These are phyloP conservation scores for Plecotus auritus DNA, from an alignment of 2,113 vertebrate genomes.

Conservation along the genomic window DNA sequence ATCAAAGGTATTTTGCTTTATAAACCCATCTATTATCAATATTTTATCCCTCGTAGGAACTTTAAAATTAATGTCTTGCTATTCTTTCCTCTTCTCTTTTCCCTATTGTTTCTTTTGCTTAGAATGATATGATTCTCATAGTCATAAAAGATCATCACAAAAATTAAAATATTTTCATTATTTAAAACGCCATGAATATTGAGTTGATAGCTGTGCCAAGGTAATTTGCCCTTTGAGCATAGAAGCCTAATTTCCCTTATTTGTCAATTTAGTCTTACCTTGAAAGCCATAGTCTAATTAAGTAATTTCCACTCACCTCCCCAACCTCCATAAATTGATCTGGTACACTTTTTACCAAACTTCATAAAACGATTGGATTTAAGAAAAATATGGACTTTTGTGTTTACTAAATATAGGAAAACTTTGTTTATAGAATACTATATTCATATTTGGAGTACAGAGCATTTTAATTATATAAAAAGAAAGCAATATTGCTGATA, in stretches of 20 bases:
- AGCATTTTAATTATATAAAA: not conserved
- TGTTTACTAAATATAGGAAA: not conserved
- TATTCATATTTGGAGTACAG: not conserved
- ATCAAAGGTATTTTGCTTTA: constrained; percentile 32
- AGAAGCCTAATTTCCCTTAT: not conserved
- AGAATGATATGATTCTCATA: not conserved
- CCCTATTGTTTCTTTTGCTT: not conserved
- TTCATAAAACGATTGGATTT: constrained; percentile 5
- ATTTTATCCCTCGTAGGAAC: not conserved
- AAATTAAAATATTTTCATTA: not conserved
- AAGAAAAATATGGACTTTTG: constrained; percentile 2
- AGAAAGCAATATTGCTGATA: not conserved
- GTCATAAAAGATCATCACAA: not conserved
- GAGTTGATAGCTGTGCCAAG: not conserved
- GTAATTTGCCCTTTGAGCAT: not conserved
- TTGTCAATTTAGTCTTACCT: not conserved
- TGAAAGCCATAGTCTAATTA: not conserved
- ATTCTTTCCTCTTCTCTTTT: not conserved
- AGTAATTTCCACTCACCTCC: not conserved
- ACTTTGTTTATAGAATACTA: not conserved
- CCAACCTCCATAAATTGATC: not conserved
- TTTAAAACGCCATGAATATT: not conserved
- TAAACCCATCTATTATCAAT: not conserved
- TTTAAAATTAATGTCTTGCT: not conserved
- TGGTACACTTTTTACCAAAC: not conserved